Evolutionary conservation across 2,113 vertebrate genomes (phyloP).

Genomic region (Motacilla tschutschensis): DNA sequence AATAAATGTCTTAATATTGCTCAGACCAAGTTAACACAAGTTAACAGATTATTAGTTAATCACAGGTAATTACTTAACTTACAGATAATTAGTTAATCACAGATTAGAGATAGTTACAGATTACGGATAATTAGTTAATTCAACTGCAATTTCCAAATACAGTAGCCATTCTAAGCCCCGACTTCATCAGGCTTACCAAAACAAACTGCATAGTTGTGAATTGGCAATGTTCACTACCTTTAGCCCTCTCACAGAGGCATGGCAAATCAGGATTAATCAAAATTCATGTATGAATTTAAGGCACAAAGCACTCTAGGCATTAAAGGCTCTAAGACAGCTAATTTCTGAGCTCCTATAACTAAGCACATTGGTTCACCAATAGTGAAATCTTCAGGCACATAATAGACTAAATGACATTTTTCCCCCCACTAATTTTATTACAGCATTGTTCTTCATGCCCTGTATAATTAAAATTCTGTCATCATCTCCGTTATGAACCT

Average conservation of each 20-base stretch:
- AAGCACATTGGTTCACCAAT: neutral
- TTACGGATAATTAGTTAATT: neutral
- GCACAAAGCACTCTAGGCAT: neutral
- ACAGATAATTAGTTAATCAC: neutral
- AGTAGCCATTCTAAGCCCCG: neutral
- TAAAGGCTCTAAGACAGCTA: neutral
- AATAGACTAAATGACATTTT: neutral
- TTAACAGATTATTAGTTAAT: neutral
- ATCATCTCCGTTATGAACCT: conserved; percentile 1
- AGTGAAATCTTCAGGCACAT: neutral
- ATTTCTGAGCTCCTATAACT: neutral
- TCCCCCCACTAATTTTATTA: neutral
- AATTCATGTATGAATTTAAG: neutral
- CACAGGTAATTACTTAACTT: neutral
- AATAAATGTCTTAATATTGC: neutral
- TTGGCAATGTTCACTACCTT: neutral
- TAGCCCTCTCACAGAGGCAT: neutral
- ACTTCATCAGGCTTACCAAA: neutral
- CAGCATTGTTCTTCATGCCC: neutral
- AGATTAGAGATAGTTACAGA: neutral
- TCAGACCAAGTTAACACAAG: neutral
- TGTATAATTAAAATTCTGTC: conserved; percentile 44
- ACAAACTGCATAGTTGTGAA: neutral
- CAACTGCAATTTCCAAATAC: neutral
- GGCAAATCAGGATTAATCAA: neutral